Percentiles rank a stretch among this genome's conserved stretches.
Conservation (phyloP, 2,113 vertebrate species). For the Caloenas nicobarica region DNA sequence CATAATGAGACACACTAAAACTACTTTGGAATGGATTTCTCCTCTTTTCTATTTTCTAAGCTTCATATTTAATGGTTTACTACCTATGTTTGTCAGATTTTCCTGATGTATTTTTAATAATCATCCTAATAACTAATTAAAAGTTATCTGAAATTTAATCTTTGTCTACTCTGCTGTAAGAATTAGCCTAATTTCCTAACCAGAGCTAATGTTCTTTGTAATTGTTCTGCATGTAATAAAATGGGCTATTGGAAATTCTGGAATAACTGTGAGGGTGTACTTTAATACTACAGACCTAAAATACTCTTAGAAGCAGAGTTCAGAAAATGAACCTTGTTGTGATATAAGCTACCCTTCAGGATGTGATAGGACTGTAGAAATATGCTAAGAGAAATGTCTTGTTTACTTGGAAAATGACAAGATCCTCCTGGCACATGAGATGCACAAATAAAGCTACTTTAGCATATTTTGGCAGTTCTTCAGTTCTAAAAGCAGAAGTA, state of each 20-base stretch:
- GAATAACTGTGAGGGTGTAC: background rate
- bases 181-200: background rate
- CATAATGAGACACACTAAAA: background rate
- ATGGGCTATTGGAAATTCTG: background rate
- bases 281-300: background rate
- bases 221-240: background rate
- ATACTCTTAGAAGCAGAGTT: slow-evolving; percentile 32
- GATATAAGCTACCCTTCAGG: slow-evolving; percentile 11
- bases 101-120: background rate
- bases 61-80: background rate
- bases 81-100: background rate
- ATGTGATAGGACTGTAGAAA: slow-evolving; percentile 22
- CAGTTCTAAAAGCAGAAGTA: background rate
- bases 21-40: background rate
- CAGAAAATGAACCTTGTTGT: background rate
- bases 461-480: background rate
- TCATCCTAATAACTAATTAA: background rate
- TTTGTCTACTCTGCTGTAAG: background rate
- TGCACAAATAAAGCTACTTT: background rate
- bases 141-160: background rate
- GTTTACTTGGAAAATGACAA: background rate
- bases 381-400: slow-evolving; percentile 24
- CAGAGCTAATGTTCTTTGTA: background rate
- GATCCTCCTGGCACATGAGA: background rate
- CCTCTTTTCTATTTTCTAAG: background rate